phyloP scores from a whole-genome alignment of 2,888 invertebrate species.

The Himalopsyche japonica region DNA sequence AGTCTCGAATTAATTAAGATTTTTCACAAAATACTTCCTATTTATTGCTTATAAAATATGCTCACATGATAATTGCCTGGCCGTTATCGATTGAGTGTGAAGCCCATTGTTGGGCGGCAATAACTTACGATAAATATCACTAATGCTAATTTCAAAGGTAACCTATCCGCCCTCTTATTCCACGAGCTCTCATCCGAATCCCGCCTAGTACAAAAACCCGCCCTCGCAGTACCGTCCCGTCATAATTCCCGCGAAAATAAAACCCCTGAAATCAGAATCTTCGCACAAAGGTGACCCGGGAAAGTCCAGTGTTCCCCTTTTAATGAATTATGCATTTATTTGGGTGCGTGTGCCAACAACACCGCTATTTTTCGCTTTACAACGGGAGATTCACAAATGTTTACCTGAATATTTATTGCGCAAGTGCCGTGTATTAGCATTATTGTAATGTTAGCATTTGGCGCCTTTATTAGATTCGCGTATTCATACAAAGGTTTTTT shows the following conservation, averaged over 20 bases:
- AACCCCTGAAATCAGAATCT: not conserved
- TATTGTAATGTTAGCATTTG: not conserved
- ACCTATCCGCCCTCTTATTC: not conserved
- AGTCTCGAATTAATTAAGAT: no score
- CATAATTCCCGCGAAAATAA: not conserved
- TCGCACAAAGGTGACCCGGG: not conserved
- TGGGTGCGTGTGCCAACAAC: not conserved
- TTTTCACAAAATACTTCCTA: no score
- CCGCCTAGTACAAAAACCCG: not conserved
- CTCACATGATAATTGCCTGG: not conserved
- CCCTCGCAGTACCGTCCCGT: not conserved
- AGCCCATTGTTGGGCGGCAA: not conserved
- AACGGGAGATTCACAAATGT: not conserved
- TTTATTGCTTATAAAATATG: no score
- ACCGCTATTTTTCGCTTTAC: not conserved
- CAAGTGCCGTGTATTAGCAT: not conserved
- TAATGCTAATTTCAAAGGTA: not conserved
- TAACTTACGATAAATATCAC: not conserved
- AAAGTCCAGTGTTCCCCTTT: not conserved
- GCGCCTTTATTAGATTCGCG: not conserved
- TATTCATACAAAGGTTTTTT: not conserved
- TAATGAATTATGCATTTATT: conserved; percentile 15
- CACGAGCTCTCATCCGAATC: not conserved
- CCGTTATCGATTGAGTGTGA: not conserved
- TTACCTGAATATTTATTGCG: not conserved